Base-by-base conservation (phyloP, 2,113 vertebrate genomes). In the Pangasianodon gigas region DNA sequence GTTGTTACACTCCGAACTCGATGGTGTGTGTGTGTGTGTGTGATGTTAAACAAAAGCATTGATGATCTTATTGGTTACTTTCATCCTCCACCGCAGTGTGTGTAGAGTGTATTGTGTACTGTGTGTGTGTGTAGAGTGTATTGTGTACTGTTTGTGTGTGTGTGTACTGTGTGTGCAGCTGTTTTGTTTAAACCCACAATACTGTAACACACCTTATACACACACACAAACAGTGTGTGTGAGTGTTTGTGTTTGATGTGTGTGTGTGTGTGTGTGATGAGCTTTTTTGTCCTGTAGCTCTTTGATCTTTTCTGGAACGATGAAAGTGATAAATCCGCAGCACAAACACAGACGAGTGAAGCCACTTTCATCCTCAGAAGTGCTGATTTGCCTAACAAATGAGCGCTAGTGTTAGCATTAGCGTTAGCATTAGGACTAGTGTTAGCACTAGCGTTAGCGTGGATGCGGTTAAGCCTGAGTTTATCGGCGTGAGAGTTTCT, bases 241-340 rank as follows among this genome's bases (percentile, higher is more conserved):
- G 2, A 41, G 37, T 1, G 37, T 41, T 18, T n/a, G 58, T 69
- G 84, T 92, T 91, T 60, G 89, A 89, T 88, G 84, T 51, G 69
- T 65, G 51, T 84, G 54, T 84, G 54, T 84, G 91, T 88, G 29
- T 26, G 71, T 56, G 80, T 18, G 58, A 16, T 19, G 18, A 58
- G 58, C 58, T 19, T 56, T 91, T 91, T 93, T 86, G 74, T 92
- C 37, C 46, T 13, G 56, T 9, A 1, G 14, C 13, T 14, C 81
- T 94, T 93, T 94, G 81, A 91, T 93, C 82, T 89, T 65, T 92
- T 81, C 90, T 94, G 62, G 13, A 67, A n/a, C 62, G 75, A 90
- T 85, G 62, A 29, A 67, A 67, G 87, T 89, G 51, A 88, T 71
- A 51, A 88, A 90, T 87, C 89, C 52, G 37, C 62, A 69, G 32